Conservation (phyloP, 1,140 invertebrate species). For the Phortica variegata region DNA sequence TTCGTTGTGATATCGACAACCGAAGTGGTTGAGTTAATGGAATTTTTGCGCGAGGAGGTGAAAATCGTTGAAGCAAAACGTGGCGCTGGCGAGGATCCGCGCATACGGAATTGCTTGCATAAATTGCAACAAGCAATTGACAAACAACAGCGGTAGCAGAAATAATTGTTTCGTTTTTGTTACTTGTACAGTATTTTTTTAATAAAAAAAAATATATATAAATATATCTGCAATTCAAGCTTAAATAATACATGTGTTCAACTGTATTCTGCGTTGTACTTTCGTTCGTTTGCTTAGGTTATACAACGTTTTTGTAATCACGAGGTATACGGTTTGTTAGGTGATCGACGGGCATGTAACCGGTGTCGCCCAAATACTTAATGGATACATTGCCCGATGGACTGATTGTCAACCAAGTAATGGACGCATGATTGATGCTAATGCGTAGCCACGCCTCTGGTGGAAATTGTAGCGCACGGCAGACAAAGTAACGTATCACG, state of each 20-base stretch:
- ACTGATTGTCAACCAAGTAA: slow-evolving; percentile 86
- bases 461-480: slow-evolving; percentile 96
- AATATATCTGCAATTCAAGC: neutral
- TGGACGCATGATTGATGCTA: slow-evolving; percentile 86
- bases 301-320: slow-evolving; percentile 45
- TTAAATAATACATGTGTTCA: neutral
- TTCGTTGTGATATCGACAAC: slow-evolving; percentile 26
- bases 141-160: too few relatives aligned
- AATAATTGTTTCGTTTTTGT: too few relatives aligned
- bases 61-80: slow-evolving; percentile 44
- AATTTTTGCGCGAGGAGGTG: slow-evolving; percentile 30
- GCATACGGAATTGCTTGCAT: slow-evolving; percentile 44
- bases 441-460: slow-evolving; percentile 95
- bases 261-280: neutral
- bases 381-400: slow-evolving; percentile 85
- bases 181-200: neutral
- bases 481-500: slow-evolving; percentile 97
- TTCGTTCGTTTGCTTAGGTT: neutral
- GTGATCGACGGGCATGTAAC: slow-evolving; percentile 71
- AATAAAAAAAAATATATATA: neutral
- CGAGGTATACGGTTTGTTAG: slow-evolving; percentile 48
- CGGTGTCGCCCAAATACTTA: slow-evolving; percentile 79
- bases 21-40: slow-evolving; percentile 20
- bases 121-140: slow-evolving; percentile 29
- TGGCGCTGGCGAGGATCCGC: slow-evolving; percentile 49